Base-by-base conservation (phyloP, 2,113 vertebrate genomes). In the Trematomus loennbergii region DNA sequence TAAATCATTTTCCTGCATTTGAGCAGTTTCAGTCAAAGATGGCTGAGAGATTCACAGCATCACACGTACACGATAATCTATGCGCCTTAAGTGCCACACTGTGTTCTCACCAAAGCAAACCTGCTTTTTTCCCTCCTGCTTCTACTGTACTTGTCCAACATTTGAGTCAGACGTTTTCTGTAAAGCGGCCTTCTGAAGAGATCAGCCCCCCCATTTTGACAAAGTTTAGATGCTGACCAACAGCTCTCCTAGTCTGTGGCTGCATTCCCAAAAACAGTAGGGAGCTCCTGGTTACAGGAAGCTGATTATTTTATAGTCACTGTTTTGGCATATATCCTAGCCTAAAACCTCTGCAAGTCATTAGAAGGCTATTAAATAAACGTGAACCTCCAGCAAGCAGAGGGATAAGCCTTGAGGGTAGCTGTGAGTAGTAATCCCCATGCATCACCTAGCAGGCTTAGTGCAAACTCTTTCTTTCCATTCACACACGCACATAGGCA, bases 401-500 rank as follows among this genome's bases (percentile, higher is more conserved):
- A 55, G 74, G 89, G 90, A 93, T 94, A 93, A 94, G 87, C 91
- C 89, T 79, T 36, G 40, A 83, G 89, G 85, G 85, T 74, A 73
- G 81, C 87, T 88, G 88, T 82, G 88, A 86, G 88, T 82, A 74
- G 79, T 89, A 92, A 94, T 93, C 85, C 81, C 66, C 74, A 75
- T 82, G 90, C 91, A 92, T 91, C 93, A 91, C 91, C 92, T 89
- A 71, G 83, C 82, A 89, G 83, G 91, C 87, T 93, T 93, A 91
- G 87, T 72, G 43, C 88, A 75, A 87, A 89, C 82, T 82, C 88
- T 83, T 66, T 76, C 71, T 72, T n/a, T 75, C 70, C 53, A 12
- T 50, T 36, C 75, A 68, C 72, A 50, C 57, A 62, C 13, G 52
- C 73, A 75, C 52, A 74, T 54, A 49, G 60, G 18, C 50, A 73